Base-by-base conservation (phyloP, 2,888 invertebrate species). In the Chalcis sispes region DNA sequence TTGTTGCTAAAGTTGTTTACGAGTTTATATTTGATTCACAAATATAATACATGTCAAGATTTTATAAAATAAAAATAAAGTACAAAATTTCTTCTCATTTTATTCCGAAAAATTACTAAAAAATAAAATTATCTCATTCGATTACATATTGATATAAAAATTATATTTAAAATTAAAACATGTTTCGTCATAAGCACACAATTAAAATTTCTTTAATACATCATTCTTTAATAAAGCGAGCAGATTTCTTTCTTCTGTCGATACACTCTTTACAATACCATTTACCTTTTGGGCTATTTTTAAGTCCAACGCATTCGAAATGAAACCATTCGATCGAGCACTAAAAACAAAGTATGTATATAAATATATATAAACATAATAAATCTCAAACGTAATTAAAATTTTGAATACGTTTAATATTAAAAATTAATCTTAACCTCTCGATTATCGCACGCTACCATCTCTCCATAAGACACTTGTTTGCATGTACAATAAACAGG, bases 321-420 rank as follows among this genome's bases (percentile, higher is more conserved):
- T 72, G 64, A 5, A 64, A 72, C 64, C 72, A 72, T 46, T 56
- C 56, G 13, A 46, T 23, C 5, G 1, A 1, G 20, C 72, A 72
- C 64, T 72, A 64, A 1, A 62, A 36, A 2, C 1, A 25, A 50
- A 62, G 18, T 18, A 52, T 13, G 7, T 42, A 42, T 7, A 8
- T 42, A 13, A 13, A 13, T 42, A 42, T 42, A 42, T 36, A 36
- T 7, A 36, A 36, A 4, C 4, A 10, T 10, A 36, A 36, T 36
- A 4, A 36, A 36, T 36, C 15, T 4, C 15, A 13, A 42, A 42
- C 8, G 42, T 2, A 42, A 42, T 42, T 2, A 42, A 13, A 7
- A 10, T 36, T 36, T 36, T 36, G 4, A 4, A 42, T 42, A 13
- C 13, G 15, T 13, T 13, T 42, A 42, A 20, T 50, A 50, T 10